Conservation (phyloP, 2,888 invertebrate species). For the Sminthurides aquaticus region DNA sequence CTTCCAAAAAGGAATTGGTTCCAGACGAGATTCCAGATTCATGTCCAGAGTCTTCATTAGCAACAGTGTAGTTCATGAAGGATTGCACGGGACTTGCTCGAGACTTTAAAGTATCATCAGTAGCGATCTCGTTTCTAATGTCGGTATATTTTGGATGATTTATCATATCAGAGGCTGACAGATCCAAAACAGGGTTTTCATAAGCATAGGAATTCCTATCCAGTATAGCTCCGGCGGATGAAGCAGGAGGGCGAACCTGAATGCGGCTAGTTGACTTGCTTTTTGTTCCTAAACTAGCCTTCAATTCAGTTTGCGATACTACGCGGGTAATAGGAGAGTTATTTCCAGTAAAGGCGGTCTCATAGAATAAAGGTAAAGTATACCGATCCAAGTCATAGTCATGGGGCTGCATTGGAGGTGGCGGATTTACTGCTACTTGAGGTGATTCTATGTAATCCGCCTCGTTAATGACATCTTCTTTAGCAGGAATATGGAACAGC, state of each 20-base stretch:
- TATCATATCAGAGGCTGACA: constrained; percentile 37
- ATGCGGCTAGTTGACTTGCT: constrained; percentile 5
- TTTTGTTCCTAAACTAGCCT: constrained; percentile 30
- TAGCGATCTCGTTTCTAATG: neutral
- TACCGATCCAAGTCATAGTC: constrained; percentile 28
- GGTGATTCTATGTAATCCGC: neutral
- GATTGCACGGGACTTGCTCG: neutral
- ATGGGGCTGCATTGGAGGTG: constrained; percentile 29
- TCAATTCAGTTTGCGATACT: constrained; percentile 37
- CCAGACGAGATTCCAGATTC: constrained; percentile 4
- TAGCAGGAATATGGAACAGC: constrained; percentile 1
- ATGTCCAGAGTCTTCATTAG: neutral
- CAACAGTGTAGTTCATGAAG: constrained; percentile 3
- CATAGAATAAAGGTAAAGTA: constrained; percentile 30
- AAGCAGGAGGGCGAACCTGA: constrained; percentile 15
- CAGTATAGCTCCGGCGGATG: constrained; percentile 18
- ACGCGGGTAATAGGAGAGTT: constrained; percentile 38
- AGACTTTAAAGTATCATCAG: neutral
- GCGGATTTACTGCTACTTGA: neutral
- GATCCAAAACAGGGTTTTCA: constrained; percentile 38
- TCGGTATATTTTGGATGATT: constrained; percentile 38
- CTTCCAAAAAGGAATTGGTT: constrained; percentile 11
- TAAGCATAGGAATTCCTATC: constrained; percentile 29
- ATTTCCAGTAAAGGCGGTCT: constrained; percentile 38
- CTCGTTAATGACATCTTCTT: neutral